Percentiles rank a stretch among this genome's conserved stretches.
phyloP scores from a whole-genome alignment of 2,113 vertebrate species.

The Misgurnus anguillicaudatus region DNA sequence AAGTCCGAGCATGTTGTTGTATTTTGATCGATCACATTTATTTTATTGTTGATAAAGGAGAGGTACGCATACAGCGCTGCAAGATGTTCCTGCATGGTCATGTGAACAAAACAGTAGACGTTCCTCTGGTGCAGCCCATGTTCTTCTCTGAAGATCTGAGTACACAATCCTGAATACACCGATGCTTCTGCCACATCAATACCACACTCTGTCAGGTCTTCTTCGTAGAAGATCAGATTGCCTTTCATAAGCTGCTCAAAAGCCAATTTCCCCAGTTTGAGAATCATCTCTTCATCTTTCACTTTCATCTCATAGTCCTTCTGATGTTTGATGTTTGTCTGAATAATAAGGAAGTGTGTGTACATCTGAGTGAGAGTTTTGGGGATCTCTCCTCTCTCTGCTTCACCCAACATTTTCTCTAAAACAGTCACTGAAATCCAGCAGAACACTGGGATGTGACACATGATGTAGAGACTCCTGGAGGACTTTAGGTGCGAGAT shows the following conservation, averaged over 20 bases:
- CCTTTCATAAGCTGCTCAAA: too few species aligned
- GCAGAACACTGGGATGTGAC: slow-evolving; percentile 29
- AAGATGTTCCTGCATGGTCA: slow-evolving; percentile 32
- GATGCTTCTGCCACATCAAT: slow-evolving; percentile 18
- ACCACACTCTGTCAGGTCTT: background rate
- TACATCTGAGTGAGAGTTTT: background rate
- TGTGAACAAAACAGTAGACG: slow-evolving; percentile 28
- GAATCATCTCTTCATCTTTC: background rate
- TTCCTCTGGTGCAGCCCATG: background rate
- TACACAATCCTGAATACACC: slow-evolving; percentile 25
- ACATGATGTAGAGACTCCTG: slow-evolving; percentile 18
- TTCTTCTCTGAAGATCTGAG: slow-evolving; percentile 14
- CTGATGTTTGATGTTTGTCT: background rate
- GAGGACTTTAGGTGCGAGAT: slow-evolving; percentile 4
- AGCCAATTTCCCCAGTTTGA: slow-evolving; percentile 5
- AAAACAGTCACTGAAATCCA: slow-evolving; percentile 28
- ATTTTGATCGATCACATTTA: background rate
- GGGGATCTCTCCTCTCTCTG: background rate
- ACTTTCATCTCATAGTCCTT: background rate
- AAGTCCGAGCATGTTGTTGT: background rate
- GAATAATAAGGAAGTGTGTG: slow-evolving; percentile 16
- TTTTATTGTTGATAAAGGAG: background rate
- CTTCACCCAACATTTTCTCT: background rate
- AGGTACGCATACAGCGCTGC: slow-evolving; percentile 17
- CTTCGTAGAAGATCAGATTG: background rate